A percentile compares a stretch with the other conserved stretches of the same genome.
phyloP scores from a whole-genome alignment of 2,797 vertebrate species.

The Cichlasoma orientale region DNA sequence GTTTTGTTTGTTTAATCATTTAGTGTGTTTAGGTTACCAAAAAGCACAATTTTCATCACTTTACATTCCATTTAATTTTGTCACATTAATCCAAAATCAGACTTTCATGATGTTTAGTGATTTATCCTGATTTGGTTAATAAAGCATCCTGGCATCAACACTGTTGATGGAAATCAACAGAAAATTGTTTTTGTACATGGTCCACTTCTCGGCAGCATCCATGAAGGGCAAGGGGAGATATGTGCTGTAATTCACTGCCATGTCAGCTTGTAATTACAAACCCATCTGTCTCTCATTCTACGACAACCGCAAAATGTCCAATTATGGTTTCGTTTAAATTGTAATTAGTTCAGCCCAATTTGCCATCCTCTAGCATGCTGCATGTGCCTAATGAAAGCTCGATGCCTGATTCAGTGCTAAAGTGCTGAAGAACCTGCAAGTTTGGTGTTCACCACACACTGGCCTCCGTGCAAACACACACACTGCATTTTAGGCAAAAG shows the following conservation, averaged over 20 bases:
- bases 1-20: no score
- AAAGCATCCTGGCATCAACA: slow-evolving; percentile 44
- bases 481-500: slow-evolving; percentile 26
- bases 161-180: slow-evolving; percentile 76
- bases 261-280: slow-evolving; percentile 97
- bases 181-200: slow-evolving; percentile 77
- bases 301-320: slow-evolving; percentile 99
- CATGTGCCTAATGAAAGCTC: slow-evolving; percentile 84
- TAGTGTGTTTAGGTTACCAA: background rate
- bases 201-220: slow-evolving; percentile 74
- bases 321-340: slow-evolving; percentile 99
- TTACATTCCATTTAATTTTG: slow-evolving; percentile 14
- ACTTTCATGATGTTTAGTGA: slow-evolving; percentile 46
- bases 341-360: slow-evolving; percentile 99
- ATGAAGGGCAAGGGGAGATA: slow-evolving; percentile 90
- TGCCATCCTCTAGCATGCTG: slow-evolving; percentile 84
- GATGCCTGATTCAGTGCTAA: slow-evolving; percentile 68
- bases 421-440: slow-evolving; percentile 48
- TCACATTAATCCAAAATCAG: slow-evolving; percentile 22
- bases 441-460: slow-evolving; percentile 34
- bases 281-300: slow-evolving; percentile 99
- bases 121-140: slow-evolving; percentile 69
- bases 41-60: background rate
- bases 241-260: slow-evolving; percentile 64
- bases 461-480: slow-evolving; percentile 1